These are phyloP conservation scores for Onychostoma macrolepis DNA, from an alignment of 2,113 vertebrate species.

Conservation along the genomic window DNA sequence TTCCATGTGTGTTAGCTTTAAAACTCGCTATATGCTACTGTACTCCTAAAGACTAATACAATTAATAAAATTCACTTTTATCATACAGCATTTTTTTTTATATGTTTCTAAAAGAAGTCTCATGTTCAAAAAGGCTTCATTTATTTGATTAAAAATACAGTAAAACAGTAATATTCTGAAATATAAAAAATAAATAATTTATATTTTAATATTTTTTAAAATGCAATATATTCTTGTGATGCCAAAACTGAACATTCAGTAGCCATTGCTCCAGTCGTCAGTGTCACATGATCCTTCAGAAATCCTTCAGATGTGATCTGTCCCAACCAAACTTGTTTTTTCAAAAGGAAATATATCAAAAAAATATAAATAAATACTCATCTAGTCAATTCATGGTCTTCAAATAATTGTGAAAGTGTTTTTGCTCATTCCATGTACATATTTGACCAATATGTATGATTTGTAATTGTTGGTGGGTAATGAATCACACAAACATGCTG, in stretches of 20 bases:
- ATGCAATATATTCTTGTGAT: no score
- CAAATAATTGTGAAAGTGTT: constrained; percentile 2
- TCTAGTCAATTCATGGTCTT: neutral
- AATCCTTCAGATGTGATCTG: neutral
- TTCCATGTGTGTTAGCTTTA: neutral
- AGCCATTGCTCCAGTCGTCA: no score
- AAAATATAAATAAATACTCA: neutral
- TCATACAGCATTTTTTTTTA: neutral
- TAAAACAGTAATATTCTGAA: no score
- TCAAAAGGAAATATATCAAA: neutral
- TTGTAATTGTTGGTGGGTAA: neutral
- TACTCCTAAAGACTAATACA: neutral
- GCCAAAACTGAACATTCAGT: no score
- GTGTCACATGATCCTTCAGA: no score
- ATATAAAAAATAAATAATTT: no score
- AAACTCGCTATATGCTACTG: neutral
- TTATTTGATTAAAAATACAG: neutral
- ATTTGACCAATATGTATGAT: neutral
- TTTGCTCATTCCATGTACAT: neutral
- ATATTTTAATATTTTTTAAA: no score
- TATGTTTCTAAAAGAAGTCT: neutral
- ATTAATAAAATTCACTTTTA: neutral
- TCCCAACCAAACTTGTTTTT: neutral
- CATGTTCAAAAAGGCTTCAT: neutral
- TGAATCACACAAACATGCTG: neutral